phyloP scores from a whole-genome alignment of 2,797 vertebrate species.

The Gouania willdenowi region DNA sequence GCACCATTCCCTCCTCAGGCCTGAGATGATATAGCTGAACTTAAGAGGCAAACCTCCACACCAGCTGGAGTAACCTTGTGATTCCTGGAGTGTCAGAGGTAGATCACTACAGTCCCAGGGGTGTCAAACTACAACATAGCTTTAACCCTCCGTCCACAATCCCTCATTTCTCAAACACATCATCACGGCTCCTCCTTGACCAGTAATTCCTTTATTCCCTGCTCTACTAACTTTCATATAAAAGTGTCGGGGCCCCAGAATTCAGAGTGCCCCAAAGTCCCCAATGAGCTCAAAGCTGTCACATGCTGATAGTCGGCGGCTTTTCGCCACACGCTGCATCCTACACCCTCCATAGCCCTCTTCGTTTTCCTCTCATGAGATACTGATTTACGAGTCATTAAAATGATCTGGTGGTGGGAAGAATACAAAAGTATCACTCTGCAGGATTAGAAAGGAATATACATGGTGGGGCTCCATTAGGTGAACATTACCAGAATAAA shows the following conservation, averaged over 20 bases:
- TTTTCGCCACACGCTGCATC: slow-evolving; percentile 8
- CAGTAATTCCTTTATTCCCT: slow-evolving; percentile 19
- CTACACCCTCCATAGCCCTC: not conserved
- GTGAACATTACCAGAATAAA: slow-evolving; percentile 37
- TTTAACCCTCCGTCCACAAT: slow-evolving; percentile 3
- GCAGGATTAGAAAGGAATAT: not conserved
- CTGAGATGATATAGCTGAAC: slow-evolving; percentile 49
- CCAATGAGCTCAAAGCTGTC: slow-evolving; percentile 16
- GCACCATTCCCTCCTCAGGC: slow-evolving; percentile 9
- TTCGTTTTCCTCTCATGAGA: slow-evolving; percentile 10
- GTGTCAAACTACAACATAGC: slow-evolving; percentile 49
- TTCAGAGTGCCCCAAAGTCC: not conserved
- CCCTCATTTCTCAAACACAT: not conserved
- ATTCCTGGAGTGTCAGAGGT: slow-evolving; percentile 58
- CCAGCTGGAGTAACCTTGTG: slow-evolving; percentile 51
- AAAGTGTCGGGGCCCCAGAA: not conserved
- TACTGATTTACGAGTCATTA: slow-evolving; percentile 50
- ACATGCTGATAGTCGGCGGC: slow-evolving; percentile 13
- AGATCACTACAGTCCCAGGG: slow-evolving; percentile 48
- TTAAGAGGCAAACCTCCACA: slow-evolving; percentile 34
- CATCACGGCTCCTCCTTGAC: not conserved
- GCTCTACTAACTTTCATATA: slow-evolving; percentile 14
- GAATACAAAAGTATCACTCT: slow-evolving; percentile 22
- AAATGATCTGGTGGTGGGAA: slow-evolving; percentile 7
- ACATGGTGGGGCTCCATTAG: slow-evolving; percentile 43